Evolutionary conservation across 2,113 vertebrate genomes (phyloP), one percentile per base, ranked within the genome.

Genomic region (Beaufortia kweichowensis): DNA sequence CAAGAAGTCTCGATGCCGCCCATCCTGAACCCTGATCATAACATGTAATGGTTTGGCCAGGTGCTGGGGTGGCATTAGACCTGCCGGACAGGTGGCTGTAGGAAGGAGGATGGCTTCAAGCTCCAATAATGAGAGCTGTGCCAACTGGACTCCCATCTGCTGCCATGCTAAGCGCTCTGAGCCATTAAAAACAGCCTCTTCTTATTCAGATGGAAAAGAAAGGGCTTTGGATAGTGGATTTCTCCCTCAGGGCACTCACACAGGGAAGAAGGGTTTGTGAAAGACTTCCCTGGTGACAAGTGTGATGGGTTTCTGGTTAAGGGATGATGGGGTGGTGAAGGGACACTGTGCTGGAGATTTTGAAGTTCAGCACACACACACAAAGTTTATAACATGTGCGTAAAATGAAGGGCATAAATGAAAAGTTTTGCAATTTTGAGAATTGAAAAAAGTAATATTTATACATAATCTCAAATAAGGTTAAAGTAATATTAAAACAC

Each of bases 81-180:
- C 84, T 88, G 86, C 83, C 73, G 86, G 90, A 90, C 91, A 91
- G 89, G 89, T 90, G 89, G 89, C 83, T 56, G 23, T 75, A 84
- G 55, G 64, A 85, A 81, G 71, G 82, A 84, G 85, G 81, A 87
- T 82, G 84, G 85, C 86, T 87, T 81, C 69, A 77, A 86, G 88
- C 84, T 79, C 82, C 85, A 84, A 82, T 90, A 90, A 91, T 87
- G 88, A 91, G 86, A 84, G 78, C 65, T 77, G 79, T 83, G 87
- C 85, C 89, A 89, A 88, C 86, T 84, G 87, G 86, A 87, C 83
- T 85, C 87, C 91, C 89, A 91, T 92, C 90, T 90, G 90, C 83
- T 87, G 84, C 84, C 84, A 78, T 81, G 81, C 86, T 84, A 86
- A 85, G 77, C 83, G 87, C 86, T 86, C 82, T 83, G 87, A 90